phyloP scores from a whole-genome alignment of 2,797 vertebrate genomes.

The Huso huso region DNA sequence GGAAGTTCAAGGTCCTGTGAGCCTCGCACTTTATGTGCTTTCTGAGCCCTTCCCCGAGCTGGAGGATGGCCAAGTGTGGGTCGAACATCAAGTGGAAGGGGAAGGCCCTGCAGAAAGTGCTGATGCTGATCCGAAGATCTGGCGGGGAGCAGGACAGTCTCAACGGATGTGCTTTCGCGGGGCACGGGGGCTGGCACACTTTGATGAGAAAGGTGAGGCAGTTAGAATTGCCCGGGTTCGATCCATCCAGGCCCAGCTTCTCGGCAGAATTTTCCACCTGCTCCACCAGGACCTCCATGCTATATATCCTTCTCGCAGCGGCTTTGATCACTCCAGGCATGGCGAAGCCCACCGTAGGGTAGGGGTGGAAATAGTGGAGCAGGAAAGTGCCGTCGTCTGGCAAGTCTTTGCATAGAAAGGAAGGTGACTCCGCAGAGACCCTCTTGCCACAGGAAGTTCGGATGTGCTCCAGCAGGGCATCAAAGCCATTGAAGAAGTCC shows the following conservation, averaged over 20 bases:
- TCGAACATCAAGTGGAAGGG: constrained; percentile 95
- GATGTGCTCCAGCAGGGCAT: constrained; percentile 93
- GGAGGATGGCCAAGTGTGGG: constrained; percentile 80
- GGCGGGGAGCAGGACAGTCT: constrained; percentile 73
- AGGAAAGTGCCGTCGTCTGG: constrained; percentile 69
- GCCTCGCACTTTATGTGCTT: constrained; percentile 80
- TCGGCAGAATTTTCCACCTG: constrained; percentile 56
- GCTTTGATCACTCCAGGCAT: constrained; percentile 91
- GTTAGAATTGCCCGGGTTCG: constrained; percentile 67
- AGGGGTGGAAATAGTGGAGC: constrained; percentile 89
- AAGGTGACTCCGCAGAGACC: constrained; percentile 83
- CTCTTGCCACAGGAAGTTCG: constrained; percentile 89
- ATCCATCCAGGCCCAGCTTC: constrained; percentile 63
- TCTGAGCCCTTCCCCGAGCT: constrained; percentile 88
- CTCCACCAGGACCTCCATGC: constrained; percentile 79
- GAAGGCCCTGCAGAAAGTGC: constrained; percentile 90
- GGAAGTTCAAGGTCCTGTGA: constrained; percentile 76
- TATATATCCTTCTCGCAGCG: constrained; percentile 83
- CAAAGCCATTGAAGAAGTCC: constrained; percentile 97
- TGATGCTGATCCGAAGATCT: constrained; percentile 86
- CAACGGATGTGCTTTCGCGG: constrained; percentile 51
- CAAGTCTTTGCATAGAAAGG: constrained; percentile 94
- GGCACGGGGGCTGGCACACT: constrained; percentile 53
- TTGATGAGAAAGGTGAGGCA: constrained; percentile 79
- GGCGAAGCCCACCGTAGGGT: constrained; percentile 82